Percentiles rank a stretch among this genome's conserved stretches.
phyloP scores from a whole-genome alignment of 2,113 vertebrate genomes.

The Coryphaenoides rupestris region DNA sequence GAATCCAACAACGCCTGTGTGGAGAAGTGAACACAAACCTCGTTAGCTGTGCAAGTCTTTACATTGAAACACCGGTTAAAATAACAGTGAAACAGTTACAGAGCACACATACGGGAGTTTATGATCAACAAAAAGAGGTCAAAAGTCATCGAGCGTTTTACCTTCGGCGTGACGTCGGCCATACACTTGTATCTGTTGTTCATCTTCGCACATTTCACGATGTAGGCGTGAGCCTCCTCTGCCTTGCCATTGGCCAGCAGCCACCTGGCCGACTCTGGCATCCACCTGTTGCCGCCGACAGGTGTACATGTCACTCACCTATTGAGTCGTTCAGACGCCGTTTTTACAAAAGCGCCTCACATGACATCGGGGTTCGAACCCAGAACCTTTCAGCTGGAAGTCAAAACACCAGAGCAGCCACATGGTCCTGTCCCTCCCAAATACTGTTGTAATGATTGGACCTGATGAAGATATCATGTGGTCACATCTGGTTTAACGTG shows the following conservation, averaged over 20 bases:
- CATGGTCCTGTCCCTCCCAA: too few relatives aligned
- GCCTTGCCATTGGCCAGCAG: conserved; percentile 77
- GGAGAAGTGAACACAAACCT: not conserved
- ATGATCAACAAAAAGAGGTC: not conserved
- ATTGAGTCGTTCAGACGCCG: not conserved
- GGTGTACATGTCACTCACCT: too few relatives aligned
- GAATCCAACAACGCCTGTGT: conserved; percentile 64
- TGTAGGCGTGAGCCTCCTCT: conserved; percentile 73
- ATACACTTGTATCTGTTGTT: conserved; percentile 67
- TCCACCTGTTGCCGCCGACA: conserved; percentile 77
- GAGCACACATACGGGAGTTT: too few relatives aligned
- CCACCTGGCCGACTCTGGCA: conserved; percentile 91
- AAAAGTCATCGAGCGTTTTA: conserved; percentile 30
- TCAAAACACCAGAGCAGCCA: too few relatives aligned
- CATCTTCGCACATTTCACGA: conserved; percentile 77
- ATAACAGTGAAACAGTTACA: too few relatives aligned
- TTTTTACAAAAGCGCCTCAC: too few relatives aligned
- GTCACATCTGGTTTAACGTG: too few relatives aligned
- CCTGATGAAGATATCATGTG: too few relatives aligned
- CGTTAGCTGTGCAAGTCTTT: not conserved
- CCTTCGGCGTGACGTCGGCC: conserved; percentile 67
- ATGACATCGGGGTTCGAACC: too few relatives aligned
- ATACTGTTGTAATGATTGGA: too few relatives aligned
- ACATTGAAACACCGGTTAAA: not conserved
- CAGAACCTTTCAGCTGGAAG: too few relatives aligned